phyloP scores from a whole-genome alignment of 2,113 vertebrate species.

The Vicugna pacos region DNA sequence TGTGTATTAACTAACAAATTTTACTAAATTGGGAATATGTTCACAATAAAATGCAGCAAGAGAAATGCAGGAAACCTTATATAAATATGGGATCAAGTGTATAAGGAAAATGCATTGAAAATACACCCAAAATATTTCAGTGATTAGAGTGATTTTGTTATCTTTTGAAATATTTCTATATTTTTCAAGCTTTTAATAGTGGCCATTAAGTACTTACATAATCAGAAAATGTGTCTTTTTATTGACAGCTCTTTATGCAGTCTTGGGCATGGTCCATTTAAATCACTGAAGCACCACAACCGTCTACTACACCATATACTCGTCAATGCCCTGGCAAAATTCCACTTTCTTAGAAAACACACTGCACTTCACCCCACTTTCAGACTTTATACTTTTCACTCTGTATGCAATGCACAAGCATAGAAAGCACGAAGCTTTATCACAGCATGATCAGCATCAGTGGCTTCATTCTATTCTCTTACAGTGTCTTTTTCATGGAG shows the following conservation, averaged over 20 bases:
- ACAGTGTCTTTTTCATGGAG: neutral
- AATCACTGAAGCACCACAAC: neutral
- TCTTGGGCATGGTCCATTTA: neutral
- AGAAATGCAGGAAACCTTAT: neutral
- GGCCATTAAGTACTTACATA: neutral
- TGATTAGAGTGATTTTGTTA: neutral
- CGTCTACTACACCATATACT: neutral
- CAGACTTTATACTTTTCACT: neutral
- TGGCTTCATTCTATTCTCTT: neutral
- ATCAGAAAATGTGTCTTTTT: neutral
- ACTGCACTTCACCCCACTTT: neutral
- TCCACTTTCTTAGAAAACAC: neutral
- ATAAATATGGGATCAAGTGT: neutral
- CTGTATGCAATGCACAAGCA: neutral
- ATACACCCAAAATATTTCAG: neutral
- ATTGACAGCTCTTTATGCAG: neutral
- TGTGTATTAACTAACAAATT: neutral
- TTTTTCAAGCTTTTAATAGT: neutral
- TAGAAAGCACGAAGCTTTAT: neutral
- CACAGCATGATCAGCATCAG: neutral
- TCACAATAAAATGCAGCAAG: neutral
- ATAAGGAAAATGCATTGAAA: neutral
- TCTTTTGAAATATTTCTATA: neutral
- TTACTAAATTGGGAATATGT: neutral
- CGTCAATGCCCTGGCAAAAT: neutral